These are phyloP conservation scores for Diabrotica balteata DNA, from an alignment of 2,888 invertebrate genomes.

Conservation along the genomic window DNA sequence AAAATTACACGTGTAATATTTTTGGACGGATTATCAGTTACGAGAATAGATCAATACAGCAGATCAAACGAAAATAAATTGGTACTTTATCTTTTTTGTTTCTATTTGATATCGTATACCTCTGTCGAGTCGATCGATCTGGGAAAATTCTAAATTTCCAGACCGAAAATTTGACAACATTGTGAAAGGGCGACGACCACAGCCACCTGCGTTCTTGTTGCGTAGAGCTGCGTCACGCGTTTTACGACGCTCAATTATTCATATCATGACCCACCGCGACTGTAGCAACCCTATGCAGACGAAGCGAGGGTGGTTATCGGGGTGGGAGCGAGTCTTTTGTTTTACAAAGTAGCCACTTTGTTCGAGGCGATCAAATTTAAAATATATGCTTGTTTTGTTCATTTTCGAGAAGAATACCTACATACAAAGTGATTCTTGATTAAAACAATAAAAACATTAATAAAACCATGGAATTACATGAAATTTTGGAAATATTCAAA, in stretches of 20 bases:
- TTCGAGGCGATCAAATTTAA: constrained; percentile 1
- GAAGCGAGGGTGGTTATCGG: constrained; percentile 6
- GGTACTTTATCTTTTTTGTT: no score
- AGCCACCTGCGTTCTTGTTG: constrained; percentile 21
- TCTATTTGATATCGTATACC: no score
- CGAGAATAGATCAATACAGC: no score
- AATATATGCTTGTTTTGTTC: neutral
- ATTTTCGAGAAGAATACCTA: neutral
- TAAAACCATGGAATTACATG: no score
- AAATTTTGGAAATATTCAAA: no score
- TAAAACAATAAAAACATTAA: no score
- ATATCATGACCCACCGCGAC: constrained; percentile 3
- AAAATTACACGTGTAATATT: no score
- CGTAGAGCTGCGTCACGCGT: constrained; percentile 17
- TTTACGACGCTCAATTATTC: constrained; percentile 9
- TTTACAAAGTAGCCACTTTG: constrained; percentile 7
- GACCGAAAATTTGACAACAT: constrained; percentile 2
- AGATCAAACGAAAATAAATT: no score
- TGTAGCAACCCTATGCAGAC: neutral
- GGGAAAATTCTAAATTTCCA: neutral
- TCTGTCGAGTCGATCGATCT: no score
- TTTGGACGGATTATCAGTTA: no score
- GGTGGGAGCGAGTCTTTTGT: constrained; percentile 1
- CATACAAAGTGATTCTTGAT: neutral
- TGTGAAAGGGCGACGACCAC: constrained; percentile 23